A percentile compares a stretch with the other conserved stretches of the same genome.
Evolutionary conservation across 2,888 invertebrate genomes (phyloP).

Genomic region (Rhingia rostrata): DNA sequence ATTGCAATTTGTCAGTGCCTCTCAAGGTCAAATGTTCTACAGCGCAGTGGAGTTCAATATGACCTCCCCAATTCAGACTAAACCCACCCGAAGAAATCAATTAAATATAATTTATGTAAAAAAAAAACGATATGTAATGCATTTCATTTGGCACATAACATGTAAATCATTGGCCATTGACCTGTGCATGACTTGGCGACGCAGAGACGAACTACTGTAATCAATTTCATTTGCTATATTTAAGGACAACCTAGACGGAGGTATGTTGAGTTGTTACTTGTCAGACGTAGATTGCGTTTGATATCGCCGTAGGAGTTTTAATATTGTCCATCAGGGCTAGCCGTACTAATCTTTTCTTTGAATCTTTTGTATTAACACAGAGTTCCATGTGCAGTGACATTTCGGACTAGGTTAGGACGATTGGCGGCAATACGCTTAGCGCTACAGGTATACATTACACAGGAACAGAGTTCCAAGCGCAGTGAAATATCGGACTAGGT

Average conservation of each 20-base stretch:
- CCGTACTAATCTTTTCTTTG: too few species aligned
- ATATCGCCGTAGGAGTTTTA: neutral
- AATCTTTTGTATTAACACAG: too few species aligned
- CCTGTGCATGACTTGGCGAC: constrained; percentile 15
- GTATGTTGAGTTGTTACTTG: constrained; percentile 5
- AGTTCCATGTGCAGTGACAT: too few species aligned
- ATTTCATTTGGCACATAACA: constrained; percentile 8
- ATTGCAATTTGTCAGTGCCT: neutral
- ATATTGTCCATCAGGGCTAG: too few species aligned
- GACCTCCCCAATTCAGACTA: neutral
- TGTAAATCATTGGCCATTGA: constrained; percentile 28
- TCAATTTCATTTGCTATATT: neutral
- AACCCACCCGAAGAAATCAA: constrained; percentile 6
- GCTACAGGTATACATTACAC: too few species aligned
- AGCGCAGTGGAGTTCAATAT: neutral
- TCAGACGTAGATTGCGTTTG: neutral
- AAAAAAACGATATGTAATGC: neutral
- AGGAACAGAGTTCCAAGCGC: too few species aligned
- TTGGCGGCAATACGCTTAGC: too few species aligned
- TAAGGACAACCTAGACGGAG: too few species aligned
- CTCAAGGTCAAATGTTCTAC: neutral
- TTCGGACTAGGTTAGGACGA: too few species aligned
- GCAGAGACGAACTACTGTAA: neutral
- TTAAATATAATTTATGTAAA: constrained; percentile 8
- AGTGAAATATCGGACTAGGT: too few species aligned